Evolutionary conservation across 2,888 invertebrate species (phyloP).

Genomic region (Eurytoma californica): DNA sequence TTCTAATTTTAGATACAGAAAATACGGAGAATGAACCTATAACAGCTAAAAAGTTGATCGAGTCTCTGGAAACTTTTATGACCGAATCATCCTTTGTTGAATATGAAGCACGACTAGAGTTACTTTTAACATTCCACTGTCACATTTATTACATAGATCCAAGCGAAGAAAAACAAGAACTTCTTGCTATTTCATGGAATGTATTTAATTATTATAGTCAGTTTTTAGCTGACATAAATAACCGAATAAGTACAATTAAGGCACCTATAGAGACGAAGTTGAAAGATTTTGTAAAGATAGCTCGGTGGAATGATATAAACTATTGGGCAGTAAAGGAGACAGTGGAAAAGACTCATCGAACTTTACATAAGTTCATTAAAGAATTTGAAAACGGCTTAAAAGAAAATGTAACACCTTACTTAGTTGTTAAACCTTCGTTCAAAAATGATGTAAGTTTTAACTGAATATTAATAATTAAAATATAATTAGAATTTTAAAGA

Average conservation of each 20-base stretch:
- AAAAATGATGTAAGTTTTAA: slow-evolving; percentile 47
- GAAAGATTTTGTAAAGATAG: slow-evolving; percentile 95
- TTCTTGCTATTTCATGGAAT: slow-evolving; percentile 86
- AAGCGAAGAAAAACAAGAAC: slow-evolving; percentile 72
- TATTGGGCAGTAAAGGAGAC: slow-evolving; percentile 95
- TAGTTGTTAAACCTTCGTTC: slow-evolving; percentile 71
- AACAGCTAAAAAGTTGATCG: slow-evolving; percentile 74
- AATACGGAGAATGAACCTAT: slow-evolving; percentile 59
- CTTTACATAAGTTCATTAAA: slow-evolving; percentile 89
- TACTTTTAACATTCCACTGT: slow-evolving; percentile 88
- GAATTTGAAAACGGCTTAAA: slow-evolving; percentile 83
- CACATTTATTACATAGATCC: slow-evolving; percentile 82
- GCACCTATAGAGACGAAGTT: slow-evolving; percentile 93
- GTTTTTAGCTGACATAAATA: slow-evolving; percentile 81
- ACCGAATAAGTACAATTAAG: slow-evolving; percentile 82
- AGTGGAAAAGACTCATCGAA: slow-evolving; percentile 91
- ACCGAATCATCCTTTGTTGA: slow-evolving; percentile 90
- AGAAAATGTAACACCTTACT: slow-evolving; percentile 62
- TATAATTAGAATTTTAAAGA: background rate
- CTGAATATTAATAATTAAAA: background rate
- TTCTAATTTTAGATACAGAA: slow-evolving; percentile 26
- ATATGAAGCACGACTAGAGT: slow-evolving; percentile 85
- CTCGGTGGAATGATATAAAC: slow-evolving; percentile 95
- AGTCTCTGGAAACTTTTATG: slow-evolving; percentile 87
- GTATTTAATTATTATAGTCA: slow-evolving; percentile 89